Evolutionary conservation across 2,888 invertebrate genomes (phyloP).

Genomic region (Nectonema munidae): DNA sequence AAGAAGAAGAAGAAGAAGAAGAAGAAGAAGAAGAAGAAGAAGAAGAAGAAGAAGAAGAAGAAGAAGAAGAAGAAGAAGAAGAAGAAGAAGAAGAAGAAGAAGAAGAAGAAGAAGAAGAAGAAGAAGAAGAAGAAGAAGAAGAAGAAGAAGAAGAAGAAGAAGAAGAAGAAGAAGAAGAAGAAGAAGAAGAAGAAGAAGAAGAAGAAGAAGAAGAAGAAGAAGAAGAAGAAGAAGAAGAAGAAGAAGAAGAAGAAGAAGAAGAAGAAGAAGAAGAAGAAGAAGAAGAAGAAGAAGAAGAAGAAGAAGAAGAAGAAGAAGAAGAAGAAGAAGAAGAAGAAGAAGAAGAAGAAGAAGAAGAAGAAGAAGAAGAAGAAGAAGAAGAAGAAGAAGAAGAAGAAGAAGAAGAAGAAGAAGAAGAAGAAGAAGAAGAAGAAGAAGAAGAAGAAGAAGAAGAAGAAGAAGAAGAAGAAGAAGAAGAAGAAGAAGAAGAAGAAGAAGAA

Average conservation of each 20-base stretch:
- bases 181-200: conserved; percentile 5
- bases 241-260: conserved; percentile 5
- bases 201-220: conserved; percentile 5
- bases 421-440: conserved; percentile 5
- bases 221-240: conserved; percentile 5
- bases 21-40: conserved; percentile 5
- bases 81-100: conserved; percentile 5
- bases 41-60: conserved; percentile 5
- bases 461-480: conserved; percentile 5
- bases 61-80: conserved; percentile 5
- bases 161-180: conserved; percentile 5
- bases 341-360: conserved; percentile 5
- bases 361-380: conserved; percentile 5
- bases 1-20: conserved; percentile 5
- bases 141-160: conserved; percentile 5
- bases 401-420: conserved; percentile 5
- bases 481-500: conserved; percentile 5
- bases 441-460: conserved; percentile 5
- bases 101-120: conserved; percentile 5
- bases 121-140: conserved; percentile 5
- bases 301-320: conserved; percentile 5
- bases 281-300: conserved; percentile 5
- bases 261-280: conserved; percentile 5
- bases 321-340: conserved; percentile 5
- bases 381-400: conserved; percentile 5